These are phyloP conservation scores for Rhyacophila evoluta DNA, from an alignment of 2,888 invertebrate species.

Conservation along the genomic window DNA sequence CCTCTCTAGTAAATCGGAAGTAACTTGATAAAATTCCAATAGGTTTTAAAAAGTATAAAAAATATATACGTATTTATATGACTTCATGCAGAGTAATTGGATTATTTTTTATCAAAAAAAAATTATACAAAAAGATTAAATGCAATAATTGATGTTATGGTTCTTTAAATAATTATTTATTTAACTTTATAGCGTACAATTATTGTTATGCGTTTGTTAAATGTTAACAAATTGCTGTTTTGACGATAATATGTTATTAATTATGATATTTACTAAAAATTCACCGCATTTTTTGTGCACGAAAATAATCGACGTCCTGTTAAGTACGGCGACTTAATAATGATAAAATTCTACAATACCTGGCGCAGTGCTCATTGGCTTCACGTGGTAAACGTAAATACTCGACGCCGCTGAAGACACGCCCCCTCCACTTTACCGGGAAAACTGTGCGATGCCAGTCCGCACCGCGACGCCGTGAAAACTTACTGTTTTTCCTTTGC, in stretches of 20 bases:
- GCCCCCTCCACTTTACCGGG: slow-evolving; percentile 3
- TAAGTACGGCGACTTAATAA: neutral
- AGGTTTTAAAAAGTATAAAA: too few relatives aligned
- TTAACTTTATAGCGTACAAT: too few relatives aligned
- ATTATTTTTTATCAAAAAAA: too few relatives aligned
- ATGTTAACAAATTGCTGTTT: neutral
- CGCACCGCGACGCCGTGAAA: slow-evolving; percentile 47
- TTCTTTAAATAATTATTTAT: too few relatives aligned
- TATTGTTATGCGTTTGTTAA: too few relatives aligned
- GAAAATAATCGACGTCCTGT: neutral
- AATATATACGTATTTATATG: too few relatives aligned
- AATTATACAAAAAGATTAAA: too few relatives aligned
- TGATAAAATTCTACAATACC: neutral
- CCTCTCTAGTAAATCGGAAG: too few relatives aligned
- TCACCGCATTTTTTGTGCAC: neutral
- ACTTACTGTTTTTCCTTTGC: slow-evolving; percentile 48
- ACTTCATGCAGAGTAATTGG: too few relatives aligned
- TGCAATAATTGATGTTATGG: too few relatives aligned
- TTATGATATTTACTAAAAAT: neutral
- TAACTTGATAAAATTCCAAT: too few relatives aligned
- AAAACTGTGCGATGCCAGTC: slow-evolving; percentile 36
- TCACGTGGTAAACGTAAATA: slow-evolving; percentile 20
- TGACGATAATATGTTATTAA: neutral
- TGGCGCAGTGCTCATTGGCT: neutral
- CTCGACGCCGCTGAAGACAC: slow-evolving; percentile 2